Base-by-base conservation (phyloP, 1,140 invertebrate species). In the Caenorhabditis tropicalis region DNA sequence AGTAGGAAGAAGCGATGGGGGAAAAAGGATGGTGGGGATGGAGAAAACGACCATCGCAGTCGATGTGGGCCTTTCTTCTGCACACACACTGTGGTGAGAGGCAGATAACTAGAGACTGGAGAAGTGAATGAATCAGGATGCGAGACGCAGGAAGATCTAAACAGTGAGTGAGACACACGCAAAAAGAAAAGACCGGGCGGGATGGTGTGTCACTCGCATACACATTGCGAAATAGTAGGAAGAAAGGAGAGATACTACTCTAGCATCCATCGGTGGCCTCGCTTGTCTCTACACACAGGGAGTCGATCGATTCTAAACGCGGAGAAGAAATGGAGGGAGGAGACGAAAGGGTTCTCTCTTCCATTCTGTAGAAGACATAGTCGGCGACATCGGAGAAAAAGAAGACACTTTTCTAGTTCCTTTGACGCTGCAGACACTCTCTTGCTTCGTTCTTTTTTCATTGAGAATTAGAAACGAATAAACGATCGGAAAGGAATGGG, bases 341-440 rank as follows among this genome's bases (percentile, higher is more conserved):
- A 33, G 51, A 36, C n/a, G 80, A 51, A 33, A 27, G 65, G 36
- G 65, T 43, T 74, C 36, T 24, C 24, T 29, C 36, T 24, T 31
- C 65, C 43, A 74, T 74, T 74, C 65, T 43, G 65, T 43, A 74
- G 65, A 74, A 74, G 65, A 74, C 65, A 29, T 46, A n/a, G 65
- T 39, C 58, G 19, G 36, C 65, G 36, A 19, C 58, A 65, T 65
- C 58, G 58, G 58, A 65, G 33, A 43, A 58, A 27, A 58, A 74
- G 65, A 65, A 65, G 58, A 65, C 58, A 74, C 65, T 74, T 74
- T 74, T 74, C 65, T 74, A 74, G 65, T 74, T 74, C 65, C 65
- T 74, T 74, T 31, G 65, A 19, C 58, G 65, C n/a, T 46, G 36
- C 65, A 27, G 27, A 12, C 36, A 43, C 36, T 43, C 36, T 74